phyloP scores from a whole-genome alignment of 2,888 invertebrate genomes.

The Trichogramma dendrolimi region DNA sequence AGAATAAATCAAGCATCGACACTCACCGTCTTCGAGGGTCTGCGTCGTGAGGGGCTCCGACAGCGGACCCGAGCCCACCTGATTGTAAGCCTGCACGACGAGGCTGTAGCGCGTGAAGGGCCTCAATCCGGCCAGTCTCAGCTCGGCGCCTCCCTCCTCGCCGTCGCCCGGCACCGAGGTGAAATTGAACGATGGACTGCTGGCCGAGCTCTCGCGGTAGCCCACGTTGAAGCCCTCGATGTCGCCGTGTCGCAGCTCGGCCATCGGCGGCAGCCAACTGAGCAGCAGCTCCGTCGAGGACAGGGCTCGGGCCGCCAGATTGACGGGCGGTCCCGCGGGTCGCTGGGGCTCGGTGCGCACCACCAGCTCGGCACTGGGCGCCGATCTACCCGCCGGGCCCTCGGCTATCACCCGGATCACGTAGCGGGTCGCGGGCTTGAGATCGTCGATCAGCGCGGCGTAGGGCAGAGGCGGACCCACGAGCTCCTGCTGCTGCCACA shows the following conservation, averaged over 20 bases:
- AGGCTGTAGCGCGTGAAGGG: conserved; percentile 67
- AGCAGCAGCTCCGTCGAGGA: conserved; percentile 71
- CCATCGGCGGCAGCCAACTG: conserved; percentile 69
- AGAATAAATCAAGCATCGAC: not conserved
- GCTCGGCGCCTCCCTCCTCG: conserved; percentile 65
- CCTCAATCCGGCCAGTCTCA: conserved; percentile 61
- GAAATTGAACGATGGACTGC: conserved; percentile 60
- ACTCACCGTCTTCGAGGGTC: conserved; percentile 70
- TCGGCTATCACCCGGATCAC: conserved; percentile 69
- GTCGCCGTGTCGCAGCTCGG: conserved; percentile 69
- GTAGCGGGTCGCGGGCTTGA: conserved; percentile 69
- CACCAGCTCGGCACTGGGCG: conserved; percentile 62
- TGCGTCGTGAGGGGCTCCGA: conserved; percentile 66
- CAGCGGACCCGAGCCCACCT: conserved; percentile 69
- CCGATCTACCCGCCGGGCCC: conserved; percentile 69
- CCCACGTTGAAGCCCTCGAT: conserved; percentile 75
- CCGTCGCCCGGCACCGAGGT: conserved; percentile 67
- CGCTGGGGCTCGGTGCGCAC: conserved; percentile 68
- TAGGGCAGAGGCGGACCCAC: conserved; percentile 62
- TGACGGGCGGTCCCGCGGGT: conserved; percentile 67
- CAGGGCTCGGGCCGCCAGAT: conserved; percentile 64
- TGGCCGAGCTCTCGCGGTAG: conserved; percentile 56
- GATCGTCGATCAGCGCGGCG: conserved; percentile 63
- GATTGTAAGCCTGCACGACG: conserved; percentile 71
- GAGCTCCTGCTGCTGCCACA: conserved; percentile 66